These are phyloP conservation scores for Catocala nupta DNA, from an alignment of 2,888 invertebrate species.

Conservation along the genomic window DNA sequence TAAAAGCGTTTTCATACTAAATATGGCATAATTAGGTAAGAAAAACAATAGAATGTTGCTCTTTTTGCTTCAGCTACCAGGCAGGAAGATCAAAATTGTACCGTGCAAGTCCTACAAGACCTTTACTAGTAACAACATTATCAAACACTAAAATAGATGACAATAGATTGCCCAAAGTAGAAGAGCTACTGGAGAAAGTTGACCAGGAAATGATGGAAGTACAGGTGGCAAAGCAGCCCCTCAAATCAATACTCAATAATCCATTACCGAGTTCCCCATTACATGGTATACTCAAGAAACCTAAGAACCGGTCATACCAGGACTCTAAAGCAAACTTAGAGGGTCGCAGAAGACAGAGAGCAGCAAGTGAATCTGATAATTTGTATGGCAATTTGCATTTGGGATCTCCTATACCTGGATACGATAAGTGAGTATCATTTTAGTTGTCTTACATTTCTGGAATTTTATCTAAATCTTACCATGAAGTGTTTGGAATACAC, in stretches of 20 bases:
- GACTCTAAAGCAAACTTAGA: slow-evolving; percentile 68
- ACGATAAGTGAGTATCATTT: slow-evolving; percentile 71
- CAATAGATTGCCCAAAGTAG: slow-evolving; percentile 78
- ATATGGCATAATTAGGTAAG: background rate
- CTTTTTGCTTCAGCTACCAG: slow-evolving; percentile 66
- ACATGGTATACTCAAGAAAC: slow-evolving; percentile 80
- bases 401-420: slow-evolving; percentile 70
- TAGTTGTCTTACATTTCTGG: background rate
- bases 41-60: slow-evolving; percentile 1
- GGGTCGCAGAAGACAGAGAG: slow-evolving; percentile 80
- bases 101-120: slow-evolving; percentile 74
- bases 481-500: too few relatives aligned
- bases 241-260: slow-evolving; percentile 84
- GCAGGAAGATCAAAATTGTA: slow-evolving; percentile 74
- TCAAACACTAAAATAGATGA: slow-evolving; percentile 80
- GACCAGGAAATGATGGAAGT: slow-evolving; percentile 81
- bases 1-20: background rate
- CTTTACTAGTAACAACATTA: slow-evolving; percentile 74
- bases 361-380: slow-evolving; percentile 84
- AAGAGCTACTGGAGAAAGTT: slow-evolving; percentile 79
- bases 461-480: background rate
- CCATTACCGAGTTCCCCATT: slow-evolving; percentile 74
- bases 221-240: slow-evolving; percentile 72
- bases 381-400: slow-evolving; percentile 69
- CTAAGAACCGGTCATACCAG: slow-evolving; percentile 70